A percentile compares a stretch with the other conserved stretches of the same genome.
Evolutionary conservation across 1,140 invertebrate genomes (phyloP).

Genomic region (Myzus persicae): DNA sequence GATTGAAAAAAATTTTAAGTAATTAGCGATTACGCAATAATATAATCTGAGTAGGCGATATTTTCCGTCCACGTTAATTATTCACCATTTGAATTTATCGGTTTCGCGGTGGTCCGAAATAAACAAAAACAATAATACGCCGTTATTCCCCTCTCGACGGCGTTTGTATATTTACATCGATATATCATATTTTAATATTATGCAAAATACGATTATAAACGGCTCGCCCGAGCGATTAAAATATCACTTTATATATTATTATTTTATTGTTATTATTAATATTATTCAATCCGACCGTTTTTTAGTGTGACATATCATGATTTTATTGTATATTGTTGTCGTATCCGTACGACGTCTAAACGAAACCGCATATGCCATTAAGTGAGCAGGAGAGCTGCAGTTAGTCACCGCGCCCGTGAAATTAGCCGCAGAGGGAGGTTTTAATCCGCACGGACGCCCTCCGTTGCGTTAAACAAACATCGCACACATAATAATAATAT

Average conservation of each 20-base stretch:
- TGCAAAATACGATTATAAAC: not conserved
- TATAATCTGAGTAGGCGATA: not conserved
- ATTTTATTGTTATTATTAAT: slow-evolving; percentile 13
- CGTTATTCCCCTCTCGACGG: not conserved
- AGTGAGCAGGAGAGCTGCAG: not conserved
- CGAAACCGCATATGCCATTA: not conserved
- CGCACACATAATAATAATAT: not conserved
- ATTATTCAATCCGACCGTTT: slow-evolving; percentile 5
- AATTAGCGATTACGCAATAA: not conserved
- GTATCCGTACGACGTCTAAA: slow-evolving; percentile 14
- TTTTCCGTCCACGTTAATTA: not conserved
- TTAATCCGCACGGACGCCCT: slow-evolving; percentile 7
- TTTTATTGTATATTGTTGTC: not conserved
- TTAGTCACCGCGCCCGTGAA: slow-evolving; percentile 19
- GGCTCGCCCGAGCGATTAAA: slow-evolving; percentile 11
- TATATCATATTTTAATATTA: slow-evolving; percentile 5
- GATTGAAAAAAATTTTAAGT: not conserved
- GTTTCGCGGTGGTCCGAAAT: not conserved
- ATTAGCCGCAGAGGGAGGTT: slow-evolving; percentile 31
- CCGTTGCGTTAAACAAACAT: slow-evolving; percentile 26
- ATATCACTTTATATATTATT: slow-evolving; percentile 6
- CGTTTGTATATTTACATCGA: not conserved
- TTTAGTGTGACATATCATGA: not conserved
- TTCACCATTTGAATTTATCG: not conserved
- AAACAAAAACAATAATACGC: not conserved